Base-by-base conservation (phyloP, 2,797 vertebrate genomes). In the Cyprinella venusta region DNA sequence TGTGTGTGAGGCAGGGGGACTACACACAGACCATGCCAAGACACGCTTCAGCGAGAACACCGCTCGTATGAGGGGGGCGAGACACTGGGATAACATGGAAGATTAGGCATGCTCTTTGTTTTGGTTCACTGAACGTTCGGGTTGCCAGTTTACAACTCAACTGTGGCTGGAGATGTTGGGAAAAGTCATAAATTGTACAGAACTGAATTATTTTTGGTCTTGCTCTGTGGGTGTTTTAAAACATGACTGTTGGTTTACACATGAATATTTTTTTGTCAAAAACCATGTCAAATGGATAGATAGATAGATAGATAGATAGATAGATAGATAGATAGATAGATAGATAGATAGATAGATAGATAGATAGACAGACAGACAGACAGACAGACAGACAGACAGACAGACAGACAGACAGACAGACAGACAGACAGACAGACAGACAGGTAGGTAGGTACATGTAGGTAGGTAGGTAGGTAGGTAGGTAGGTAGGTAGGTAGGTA, bases 11-110 rank as follows among this genome's bases (percentile, higher is more conserved):
- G 81, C 38, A 24, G 45, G 24, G 70, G 81, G 76, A 70, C 48
- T n/a, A 48, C 65, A 82, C 79, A 81, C 38, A 61, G 26, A 50
- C n/a, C 50, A 67, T 18, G 26, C 26, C 69, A 71, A 45, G 69
- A 54, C 80, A 82, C 15, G 75, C 75, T 85, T 74, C 80, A 82
- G 75, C 5, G 75, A 77, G 61, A 85, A 75, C 64, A 70, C 18
- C 19, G 10, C n/a, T 83, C 75, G 40, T 65, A 68, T 13, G 72
- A 71, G 63, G 75, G 69, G 40, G n/a, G 45, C 8, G 5, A 63
- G 24, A 38, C 13, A 52, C 72, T 24, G 42, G 54, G 15, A 30
- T 52, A 68, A 80, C 79, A 81, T 24, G 48, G 64, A 52, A 72
- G 40, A 80, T 52, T 38, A 56, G n/a, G 52, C 65, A 56, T 30